phyloP scores from a whole-genome alignment of 2,113 vertebrate species.

The Podocnemis expansa region DNA sequence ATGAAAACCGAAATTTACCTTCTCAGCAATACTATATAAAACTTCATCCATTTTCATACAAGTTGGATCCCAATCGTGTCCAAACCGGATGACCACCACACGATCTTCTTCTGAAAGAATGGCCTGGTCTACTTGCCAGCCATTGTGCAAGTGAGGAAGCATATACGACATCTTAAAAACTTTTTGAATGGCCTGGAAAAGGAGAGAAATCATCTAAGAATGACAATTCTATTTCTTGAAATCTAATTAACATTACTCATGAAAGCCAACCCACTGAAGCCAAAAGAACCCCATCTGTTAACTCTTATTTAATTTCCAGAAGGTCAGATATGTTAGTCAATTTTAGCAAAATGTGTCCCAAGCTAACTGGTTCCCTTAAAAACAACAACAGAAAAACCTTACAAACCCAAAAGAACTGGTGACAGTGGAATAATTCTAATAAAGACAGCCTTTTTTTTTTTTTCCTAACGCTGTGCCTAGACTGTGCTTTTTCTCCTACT shows the following conservation, averaged over 20 bases:
- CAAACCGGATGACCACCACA: conserved; percentile 94
- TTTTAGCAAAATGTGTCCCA: background rate
- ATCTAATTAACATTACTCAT: too few species aligned
- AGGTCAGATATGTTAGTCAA: too few species aligned
- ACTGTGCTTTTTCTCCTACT: background rate
- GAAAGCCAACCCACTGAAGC: background rate
- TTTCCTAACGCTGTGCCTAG: background rate
- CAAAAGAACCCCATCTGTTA: background rate
- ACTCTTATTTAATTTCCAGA: background rate
- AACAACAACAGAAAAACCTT: too few species aligned
- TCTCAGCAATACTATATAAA: conserved; percentile 96
- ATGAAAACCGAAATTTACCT: conserved; percentile 72
- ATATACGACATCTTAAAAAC: conserved; percentile 93
- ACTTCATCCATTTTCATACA: conserved; percentile 99
- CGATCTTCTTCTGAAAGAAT: conserved; percentile 98
- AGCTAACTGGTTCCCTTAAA: background rate
- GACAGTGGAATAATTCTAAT: background rate
- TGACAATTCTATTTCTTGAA: background rate
- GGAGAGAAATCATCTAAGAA: background rate
- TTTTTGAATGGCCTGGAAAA: background rate
- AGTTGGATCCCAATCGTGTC: conserved; percentile 98
- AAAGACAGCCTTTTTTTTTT: background rate
- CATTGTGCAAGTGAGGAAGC: conserved; percentile 97
- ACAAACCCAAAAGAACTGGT: background rate
- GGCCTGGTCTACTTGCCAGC: conserved; percentile 99